Base-by-base conservation (phyloP, 2,888 invertebrate genomes). In the Azorinus chamasolen region DNA sequence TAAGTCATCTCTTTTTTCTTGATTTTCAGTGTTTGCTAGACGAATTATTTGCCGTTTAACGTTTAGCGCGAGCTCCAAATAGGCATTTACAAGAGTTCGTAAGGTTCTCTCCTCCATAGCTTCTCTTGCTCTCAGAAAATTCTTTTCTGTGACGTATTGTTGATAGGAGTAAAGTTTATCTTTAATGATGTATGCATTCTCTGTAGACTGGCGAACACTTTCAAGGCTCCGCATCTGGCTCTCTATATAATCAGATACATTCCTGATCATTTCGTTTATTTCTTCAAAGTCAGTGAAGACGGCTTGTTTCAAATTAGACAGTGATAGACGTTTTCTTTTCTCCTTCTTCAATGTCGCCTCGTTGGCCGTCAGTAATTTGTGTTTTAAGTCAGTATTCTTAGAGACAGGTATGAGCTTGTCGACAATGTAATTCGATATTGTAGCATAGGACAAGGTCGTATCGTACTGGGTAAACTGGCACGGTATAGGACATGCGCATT, bases 61-160 rank as follows among this genome's bases (percentile, higher is more conserved):
- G 0, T 73, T 46, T 61, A 77, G 85, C 8, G 83, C 75, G 77
- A 83, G 87, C 45, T 87, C 88, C 27, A 85, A 83, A 53, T 83
- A 88, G 0, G 85, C 87, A 18, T 83, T 73, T 24, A 79, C 83
- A 4, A 88, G 39, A 46, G 81, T 83, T 6, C 71, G 61, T 37
- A 89, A 70, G 10, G 86, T 87, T 53, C 87, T 71, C 59, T 88
- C 90, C 45, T 90, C 89, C 90, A 89, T 89, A 0, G 89, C 89
- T 32, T 88, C 85, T 1, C 88, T 69, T 4, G 69, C 85, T 25
- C 87, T 61, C 20, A 88, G 71, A 66, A 90, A 90, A 59, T 90
- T 90, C 51, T 85, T 84, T 51, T 81, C 68, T 0, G 87, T 55
- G 16, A 82, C 73, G 54, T 85, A 88, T 27, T 71, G 74, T 71